Base-by-base conservation (phyloP, 37 sponge, comb jelly and placozoan species). In the Eunapius fragilis region DNA sequence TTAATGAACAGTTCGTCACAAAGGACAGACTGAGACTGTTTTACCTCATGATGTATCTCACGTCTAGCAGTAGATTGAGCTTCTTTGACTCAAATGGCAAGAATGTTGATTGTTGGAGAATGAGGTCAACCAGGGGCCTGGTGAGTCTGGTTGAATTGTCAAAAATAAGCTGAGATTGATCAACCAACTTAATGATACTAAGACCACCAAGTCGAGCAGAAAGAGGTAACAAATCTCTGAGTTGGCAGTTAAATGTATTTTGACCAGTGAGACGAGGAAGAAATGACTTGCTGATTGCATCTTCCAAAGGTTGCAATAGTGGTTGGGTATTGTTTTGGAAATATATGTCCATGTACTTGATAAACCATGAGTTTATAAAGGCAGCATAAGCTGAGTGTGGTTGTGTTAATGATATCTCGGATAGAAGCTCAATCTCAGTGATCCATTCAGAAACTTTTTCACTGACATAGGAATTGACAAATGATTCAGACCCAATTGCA, bases 311-410 rank as follows among this genome's bases (percentile, higher is more conserved):
- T 45, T 87, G 69, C 11, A 80, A 50, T 10, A 73, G 68, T 25
- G 81, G 3, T 50, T 69, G 67, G 80, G 69, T 17, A 31, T 82
- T 24, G 35, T 45, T 28, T 72, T 70, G 31, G 10, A 28, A 22
- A 80, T 2, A n/a, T 84, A 82, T 23, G 83, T 83, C 84, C 84
- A 83, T 72, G 37, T 72, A 35, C 71, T 85, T 4, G 31, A 5
- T 17, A 85, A 37, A 17, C 77, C 85, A 47, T 75, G 85, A 5
- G 83, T n/a, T n/a, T n/a, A n/a, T 37, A 30, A 82, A 67, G 25
- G 78, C 83, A 35, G 82, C 33, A 76, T 82, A 88, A 5, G 84
- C 89, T 68, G 83, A 72, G 68, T 88, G 89, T 12, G 84, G 89
- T 75, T 88, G 78, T 5, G 79, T 76, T 35, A 36, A 13, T 41